A percentile compares a stretch with the other conserved stretches of the same genome.
Conservation (phyloP, 2,888 invertebrate genomes). For the Altica lythri region DNA sequence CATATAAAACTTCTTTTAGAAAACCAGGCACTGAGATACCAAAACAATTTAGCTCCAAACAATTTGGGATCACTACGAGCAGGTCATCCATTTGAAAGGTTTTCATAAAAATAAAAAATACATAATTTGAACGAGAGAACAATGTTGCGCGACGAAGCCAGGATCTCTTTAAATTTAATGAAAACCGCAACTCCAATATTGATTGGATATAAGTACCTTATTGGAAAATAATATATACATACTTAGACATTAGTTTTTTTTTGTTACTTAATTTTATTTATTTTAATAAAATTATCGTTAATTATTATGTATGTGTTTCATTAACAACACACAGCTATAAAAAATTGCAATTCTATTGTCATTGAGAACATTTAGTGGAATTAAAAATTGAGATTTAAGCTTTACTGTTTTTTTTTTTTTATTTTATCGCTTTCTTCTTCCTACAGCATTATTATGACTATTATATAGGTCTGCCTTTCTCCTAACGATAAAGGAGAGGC, state of each 20-base stretch:
- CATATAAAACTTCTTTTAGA: constrained; percentile 65
- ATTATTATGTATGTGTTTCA: no score
- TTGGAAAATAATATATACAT: not conserved
- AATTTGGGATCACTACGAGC: constrained; percentile 65
- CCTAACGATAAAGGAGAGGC: no score
- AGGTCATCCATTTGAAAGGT: not conserved
- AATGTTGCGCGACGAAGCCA: no score
- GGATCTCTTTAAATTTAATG: not conserved
- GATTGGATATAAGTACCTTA: not conserved
- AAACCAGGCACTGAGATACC: constrained; percentile 64
- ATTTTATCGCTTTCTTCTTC: no score
- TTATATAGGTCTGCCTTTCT: no score
- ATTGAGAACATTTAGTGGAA: no score
- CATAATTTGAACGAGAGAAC: not conserved
- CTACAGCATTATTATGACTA: no score
- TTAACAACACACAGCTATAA: no score
- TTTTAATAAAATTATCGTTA: no score
- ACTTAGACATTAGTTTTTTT: not conserved
- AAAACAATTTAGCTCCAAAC: constrained; percentile 66
- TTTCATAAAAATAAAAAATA: not conserved
- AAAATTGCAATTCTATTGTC: no score
- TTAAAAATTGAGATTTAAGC: no score
- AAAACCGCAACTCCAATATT: not conserved
- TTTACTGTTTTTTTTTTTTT: no score
- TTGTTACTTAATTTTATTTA: not conserved